Evolutionary conservation across 2,888 invertebrate species (phyloP).

Genomic region (Chirona hameri): DNA sequence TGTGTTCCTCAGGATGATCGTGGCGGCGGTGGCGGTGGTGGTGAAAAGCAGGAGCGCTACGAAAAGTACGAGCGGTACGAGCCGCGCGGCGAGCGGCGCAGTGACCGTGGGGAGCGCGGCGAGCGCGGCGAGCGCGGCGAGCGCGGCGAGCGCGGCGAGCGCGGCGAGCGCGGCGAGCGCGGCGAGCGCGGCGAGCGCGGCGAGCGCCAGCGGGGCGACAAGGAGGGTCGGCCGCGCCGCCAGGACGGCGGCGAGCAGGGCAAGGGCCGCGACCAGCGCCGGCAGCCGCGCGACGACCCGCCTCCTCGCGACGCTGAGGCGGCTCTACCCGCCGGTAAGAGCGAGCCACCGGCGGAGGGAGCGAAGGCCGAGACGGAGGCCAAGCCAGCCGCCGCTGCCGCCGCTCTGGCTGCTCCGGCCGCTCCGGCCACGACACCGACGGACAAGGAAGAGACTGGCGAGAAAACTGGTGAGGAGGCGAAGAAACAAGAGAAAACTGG

Average conservation of each 20-base stretch:
- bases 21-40: neutral
- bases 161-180: neutral
- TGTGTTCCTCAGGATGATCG: neutral
- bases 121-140: neutral
- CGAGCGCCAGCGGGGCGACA: neutral
- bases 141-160: neutral
- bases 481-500: neutral
- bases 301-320: neutral
- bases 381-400: neutral
- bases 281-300: neutral
- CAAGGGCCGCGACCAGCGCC: neutral
- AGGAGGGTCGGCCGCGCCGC: neutral
- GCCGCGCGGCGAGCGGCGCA: neutral
- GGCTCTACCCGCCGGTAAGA: neutral
- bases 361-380: neutral
- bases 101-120: neutral
- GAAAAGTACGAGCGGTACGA: constrained; percentile 13
- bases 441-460: neutral
- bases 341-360: neutral
- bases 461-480: neutral
- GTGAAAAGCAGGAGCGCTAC: neutral
- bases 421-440: neutral
- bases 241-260: neutral
- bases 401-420: too few relatives aligned
- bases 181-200: neutral